Evolutionary conservation across 2,888 invertebrate species (phyloP).

Genomic region (Drosophila pegasa): DNA sequence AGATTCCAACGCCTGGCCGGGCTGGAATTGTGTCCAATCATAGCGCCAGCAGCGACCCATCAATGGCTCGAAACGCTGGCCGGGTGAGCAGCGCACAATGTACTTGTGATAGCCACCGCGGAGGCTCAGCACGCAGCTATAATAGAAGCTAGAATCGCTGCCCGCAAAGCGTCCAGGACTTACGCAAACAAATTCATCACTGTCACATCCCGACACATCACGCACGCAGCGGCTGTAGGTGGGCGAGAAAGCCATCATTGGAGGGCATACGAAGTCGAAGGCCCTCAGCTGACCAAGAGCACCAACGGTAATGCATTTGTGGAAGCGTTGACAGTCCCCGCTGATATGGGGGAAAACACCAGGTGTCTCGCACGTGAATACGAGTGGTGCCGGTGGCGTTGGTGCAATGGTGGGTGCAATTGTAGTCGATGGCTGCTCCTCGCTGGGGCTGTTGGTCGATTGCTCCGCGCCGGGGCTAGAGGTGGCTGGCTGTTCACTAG

Average conservation of each 20-base stretch:
- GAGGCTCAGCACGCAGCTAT: constrained; percentile 61
- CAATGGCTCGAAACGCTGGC: constrained; percentile 63
- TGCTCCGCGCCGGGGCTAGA: background rate
- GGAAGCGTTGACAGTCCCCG: constrained; percentile 66
- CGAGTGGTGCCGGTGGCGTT: constrained; percentile 40
- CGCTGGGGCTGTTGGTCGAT: constrained; percentile 4
- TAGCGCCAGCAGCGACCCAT: constrained; percentile 69
- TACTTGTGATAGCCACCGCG: constrained; percentile 70
- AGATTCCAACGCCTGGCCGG: constrained; percentile 48
- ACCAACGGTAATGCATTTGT: constrained; percentile 56
- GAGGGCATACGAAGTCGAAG: constrained; percentile 54
- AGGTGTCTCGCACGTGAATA: constrained; percentile 46
- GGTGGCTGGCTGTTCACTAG: constrained; percentile 1
- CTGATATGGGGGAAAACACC: constrained; percentile 48
- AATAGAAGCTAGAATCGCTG: constrained; percentile 68
- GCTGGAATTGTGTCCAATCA: constrained; percentile 56
- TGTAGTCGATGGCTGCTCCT: constrained; percentile 18
- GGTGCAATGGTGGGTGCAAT: constrained; percentile 42
- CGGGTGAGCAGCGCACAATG: constrained; percentile 68
- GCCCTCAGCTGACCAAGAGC: constrained; percentile 29
- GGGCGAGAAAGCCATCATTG: constrained; percentile 53
- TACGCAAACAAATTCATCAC: constrained; percentile 54
- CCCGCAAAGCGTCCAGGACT: constrained; percentile 56
- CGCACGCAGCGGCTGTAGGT: constrained; percentile 64
- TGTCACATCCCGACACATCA: constrained; percentile 65